These are phyloP conservation scores for Eledone cirrhosa DNA, from an alignment of 2,888 invertebrate species.

Conservation along the genomic window DNA sequence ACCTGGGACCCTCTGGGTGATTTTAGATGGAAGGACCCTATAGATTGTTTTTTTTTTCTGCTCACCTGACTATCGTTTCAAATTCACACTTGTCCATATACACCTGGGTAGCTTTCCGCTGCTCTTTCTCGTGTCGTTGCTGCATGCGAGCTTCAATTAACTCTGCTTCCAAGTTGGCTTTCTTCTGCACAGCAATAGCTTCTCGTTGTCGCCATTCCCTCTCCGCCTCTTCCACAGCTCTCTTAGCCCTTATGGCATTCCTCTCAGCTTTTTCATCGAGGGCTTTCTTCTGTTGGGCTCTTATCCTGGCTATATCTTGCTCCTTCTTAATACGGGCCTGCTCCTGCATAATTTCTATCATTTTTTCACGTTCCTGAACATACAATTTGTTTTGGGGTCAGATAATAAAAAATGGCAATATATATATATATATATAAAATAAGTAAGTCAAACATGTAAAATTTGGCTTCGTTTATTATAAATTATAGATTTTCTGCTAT, in stretches of 20 bases:
- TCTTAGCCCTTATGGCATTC: slow-evolving; percentile 65
- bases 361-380: slow-evolving; percentile 62
- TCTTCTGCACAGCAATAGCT: slow-evolving; percentile 60
- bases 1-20: too few relatives aligned
- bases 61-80: slow-evolving; percentile 64
- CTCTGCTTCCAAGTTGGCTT: slow-evolving; percentile 62
- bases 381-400: neutral
- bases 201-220: slow-evolving; percentile 67
- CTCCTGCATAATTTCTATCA: slow-evolving; percentile 64
- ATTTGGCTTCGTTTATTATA: too few relatives aligned
- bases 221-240: slow-evolving; percentile 66
- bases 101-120: slow-evolving; percentile 66
- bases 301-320: slow-evolving; percentile 63
- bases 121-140: slow-evolving; percentile 66
- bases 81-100: slow-evolving; percentile 66
- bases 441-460: too few relatives aligned
- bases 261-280: slow-evolving; percentile 66
- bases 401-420: neutral
- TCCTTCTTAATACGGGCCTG: slow-evolving; percentile 65
- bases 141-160: slow-evolving; percentile 61
- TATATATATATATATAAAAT: too few relatives aligned
- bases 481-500: too few relatives aligned
- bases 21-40: too few relatives aligned
- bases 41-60: neutral
- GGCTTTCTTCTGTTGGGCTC: slow-evolving; percentile 65